Percentiles rank a stretch among this genome's conserved stretches.
phyloP scores from a whole-genome alignment of 1,140 invertebrate species.

The Eciton burchellii region DNA sequence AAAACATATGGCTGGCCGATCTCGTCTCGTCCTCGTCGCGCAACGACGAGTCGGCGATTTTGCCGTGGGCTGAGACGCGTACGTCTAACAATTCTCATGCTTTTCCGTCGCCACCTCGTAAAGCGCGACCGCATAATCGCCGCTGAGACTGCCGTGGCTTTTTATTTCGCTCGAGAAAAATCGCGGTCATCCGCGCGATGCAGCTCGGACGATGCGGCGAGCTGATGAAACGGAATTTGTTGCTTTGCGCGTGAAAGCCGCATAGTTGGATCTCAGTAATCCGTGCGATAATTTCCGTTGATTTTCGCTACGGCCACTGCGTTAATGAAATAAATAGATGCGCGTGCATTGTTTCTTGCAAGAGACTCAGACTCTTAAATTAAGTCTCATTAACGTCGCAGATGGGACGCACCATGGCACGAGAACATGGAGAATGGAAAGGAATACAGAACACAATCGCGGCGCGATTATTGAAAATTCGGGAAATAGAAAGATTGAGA shows the following conservation, averaged over 20 bases:
- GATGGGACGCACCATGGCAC: neutral
- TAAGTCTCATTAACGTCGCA: constrained; percentile 7
- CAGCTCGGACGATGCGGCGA: neutral
- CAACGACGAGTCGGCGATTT: constrained; percentile 18
- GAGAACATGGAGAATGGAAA: neutral
- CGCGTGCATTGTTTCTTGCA: constrained; percentile 18
- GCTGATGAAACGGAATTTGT: neutral
- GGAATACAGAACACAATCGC: neutral
- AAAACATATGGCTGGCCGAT: constrained; percentile 67
- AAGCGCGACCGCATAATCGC: constrained; percentile 30
- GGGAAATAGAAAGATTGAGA: too few relatives aligned
- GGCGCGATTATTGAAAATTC: neutral
- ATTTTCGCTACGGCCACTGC: neutral
- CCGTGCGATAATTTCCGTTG: constrained; percentile 8
- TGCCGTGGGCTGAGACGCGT: constrained; percentile 5
- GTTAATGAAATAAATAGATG: too few relatives aligned
- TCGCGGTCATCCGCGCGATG: neutral
- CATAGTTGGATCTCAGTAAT: neutral
- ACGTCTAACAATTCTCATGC: neutral
- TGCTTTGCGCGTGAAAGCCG: neutral
- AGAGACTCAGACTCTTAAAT: constrained; percentile 16
- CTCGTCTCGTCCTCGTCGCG: constrained; percentile 38
- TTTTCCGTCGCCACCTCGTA: neutral
- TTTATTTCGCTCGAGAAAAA: constrained; percentile 39
- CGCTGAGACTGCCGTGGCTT: neutral